Conservation (phyloP, 2,797 vertebrate species). For the Crypturellus tataupa region DNA sequence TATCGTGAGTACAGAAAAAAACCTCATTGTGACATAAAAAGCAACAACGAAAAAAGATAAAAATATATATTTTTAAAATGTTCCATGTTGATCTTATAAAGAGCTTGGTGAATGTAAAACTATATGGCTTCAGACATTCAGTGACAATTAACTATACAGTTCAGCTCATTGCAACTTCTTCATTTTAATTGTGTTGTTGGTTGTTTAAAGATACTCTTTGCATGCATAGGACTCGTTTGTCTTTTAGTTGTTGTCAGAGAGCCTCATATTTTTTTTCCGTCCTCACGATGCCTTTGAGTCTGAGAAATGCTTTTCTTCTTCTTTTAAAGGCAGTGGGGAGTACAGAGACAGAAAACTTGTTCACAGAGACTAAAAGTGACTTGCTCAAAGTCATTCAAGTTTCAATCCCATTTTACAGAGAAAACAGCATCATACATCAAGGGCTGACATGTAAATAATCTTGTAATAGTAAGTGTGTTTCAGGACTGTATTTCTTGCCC, state of each 20-base stretch:
- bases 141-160: neutral
- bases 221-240: neutral
- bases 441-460: neutral
- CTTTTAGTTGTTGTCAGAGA: neutral
- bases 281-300: neutral
- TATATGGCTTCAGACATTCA: neutral
- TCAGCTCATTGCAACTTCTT: neutral
- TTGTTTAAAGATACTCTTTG: neutral
- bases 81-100: neutral
- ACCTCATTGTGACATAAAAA: neutral
- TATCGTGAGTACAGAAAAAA: neutral
- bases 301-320: neutral
- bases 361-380: neutral
- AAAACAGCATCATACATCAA: neutral
- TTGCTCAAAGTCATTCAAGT: neutral
- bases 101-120: neutral
- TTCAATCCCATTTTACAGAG: neutral
- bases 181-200: neutral
- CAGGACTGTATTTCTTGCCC: neutral
- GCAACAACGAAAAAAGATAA: no score
- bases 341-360: neutral
- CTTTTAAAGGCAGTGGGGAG: neutral
- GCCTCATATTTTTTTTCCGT: neutral
- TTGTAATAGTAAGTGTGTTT: neutral
- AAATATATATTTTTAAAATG: no score